Evolutionary conservation across 2,113 vertebrate species (phyloP).

Genomic region (Tamias sibiricus): DNA sequence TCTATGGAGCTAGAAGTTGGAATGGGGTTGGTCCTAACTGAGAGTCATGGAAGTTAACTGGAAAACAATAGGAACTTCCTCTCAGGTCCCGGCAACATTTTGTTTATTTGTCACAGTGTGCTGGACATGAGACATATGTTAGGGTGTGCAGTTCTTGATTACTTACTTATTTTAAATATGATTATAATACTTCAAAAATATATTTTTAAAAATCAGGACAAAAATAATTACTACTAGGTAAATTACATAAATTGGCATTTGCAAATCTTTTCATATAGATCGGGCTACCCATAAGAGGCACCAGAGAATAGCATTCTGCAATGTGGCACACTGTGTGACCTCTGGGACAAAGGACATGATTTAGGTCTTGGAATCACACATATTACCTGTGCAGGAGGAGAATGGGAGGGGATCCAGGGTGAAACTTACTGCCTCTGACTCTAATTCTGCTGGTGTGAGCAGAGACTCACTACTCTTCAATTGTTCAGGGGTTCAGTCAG

Average conservation of each 20-base stretch:
- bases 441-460: not conserved
- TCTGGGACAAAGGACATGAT: too few species aligned
- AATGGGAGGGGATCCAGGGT: accelerated
- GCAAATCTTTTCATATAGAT: not conserved
- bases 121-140: not conserved
- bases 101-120: not conserved
- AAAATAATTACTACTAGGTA: not conserved
- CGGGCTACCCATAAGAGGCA: not conserved
- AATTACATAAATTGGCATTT: not conserved
- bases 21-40: not conserved
- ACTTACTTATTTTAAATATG: not conserved
- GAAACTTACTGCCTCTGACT: not conserved
- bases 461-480: not conserved
- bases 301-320: not conserved
- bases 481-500: too few species aligned
- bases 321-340: not conserved
- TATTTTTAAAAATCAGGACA: not conserved
- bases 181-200: not conserved
- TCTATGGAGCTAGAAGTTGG: not conserved
- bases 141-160: not conserved
- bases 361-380: accelerated
- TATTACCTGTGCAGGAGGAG: too few species aligned
- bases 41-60: accelerated
- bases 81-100: not conserved
- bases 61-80: not conserved